Percentiles rank a stretch among this genome's conserved stretches.
phyloP scores from a whole-genome alignment of 2,797 vertebrate species.

The Pithecia hirsuta region DNA sequence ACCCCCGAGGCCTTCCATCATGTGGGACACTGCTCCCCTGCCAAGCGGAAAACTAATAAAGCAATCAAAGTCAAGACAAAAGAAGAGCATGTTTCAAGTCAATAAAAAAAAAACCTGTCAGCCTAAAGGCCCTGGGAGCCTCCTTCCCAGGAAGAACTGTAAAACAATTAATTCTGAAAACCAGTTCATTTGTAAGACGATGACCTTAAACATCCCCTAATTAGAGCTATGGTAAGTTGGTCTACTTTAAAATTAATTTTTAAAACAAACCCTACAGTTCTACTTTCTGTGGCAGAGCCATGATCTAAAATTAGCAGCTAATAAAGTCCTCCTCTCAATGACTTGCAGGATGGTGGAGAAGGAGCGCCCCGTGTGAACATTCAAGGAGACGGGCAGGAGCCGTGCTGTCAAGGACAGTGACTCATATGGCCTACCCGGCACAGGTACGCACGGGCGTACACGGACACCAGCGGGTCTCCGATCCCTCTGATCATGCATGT shows the following conservation, averaged over 20 bases:
- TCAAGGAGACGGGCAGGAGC: not conserved
- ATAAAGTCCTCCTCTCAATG: not conserved
- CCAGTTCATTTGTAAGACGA: not conserved
- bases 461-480: slow-evolving; percentile 96
- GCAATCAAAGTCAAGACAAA: not conserved
- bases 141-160: not conserved
- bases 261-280: slow-evolving; percentile 1
- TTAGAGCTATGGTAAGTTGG: slow-evolving; percentile 21
- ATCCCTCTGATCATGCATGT: slow-evolving; percentile 96
- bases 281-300: slow-evolving; percentile 13
- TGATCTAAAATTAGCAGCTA: not conserved
- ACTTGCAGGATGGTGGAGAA: not conserved
- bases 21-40: fast-evolving
- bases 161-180: slow-evolving; percentile 58
- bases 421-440: slow-evolving; percentile 90
- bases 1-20: no score
- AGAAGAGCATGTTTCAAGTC: not conserved
- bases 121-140: not conserved
- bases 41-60: not conserved
- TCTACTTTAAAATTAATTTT: slow-evolving; percentile 67
- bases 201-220: slow-evolving; percentile 47
- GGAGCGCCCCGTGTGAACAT: fast-evolving
- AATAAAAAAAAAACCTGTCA: not conserved
- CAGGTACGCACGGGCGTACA: slow-evolving; percentile 96
- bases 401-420: not conserved